Evolutionary conservation across 2,797 vertebrate species (phyloP), one percentile per base, ranked within the genome.

Genomic region (Argentina silus): DNA sequence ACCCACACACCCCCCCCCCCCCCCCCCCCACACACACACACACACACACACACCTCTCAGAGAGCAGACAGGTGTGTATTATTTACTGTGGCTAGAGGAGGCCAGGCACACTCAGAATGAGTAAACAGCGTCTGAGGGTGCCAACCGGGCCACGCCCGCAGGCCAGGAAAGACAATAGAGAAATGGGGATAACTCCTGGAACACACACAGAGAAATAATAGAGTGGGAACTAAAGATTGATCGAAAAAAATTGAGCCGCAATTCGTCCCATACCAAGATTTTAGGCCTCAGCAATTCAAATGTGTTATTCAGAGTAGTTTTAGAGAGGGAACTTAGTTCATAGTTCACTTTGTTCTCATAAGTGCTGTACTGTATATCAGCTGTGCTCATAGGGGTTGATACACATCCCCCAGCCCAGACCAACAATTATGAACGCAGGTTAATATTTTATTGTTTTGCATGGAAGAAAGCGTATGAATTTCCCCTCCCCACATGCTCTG

Each of bases 1-100:
- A 78, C 77, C 44, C n/a, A n/a, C 75, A 59, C 27, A 76, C 73
- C 70, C 77, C 66, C 67, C 60, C 15, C 19, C 19, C 77, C 15
- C n/a, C 19, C 68, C 47, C 56, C 15, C 10, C 10, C 17, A 9
- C 51, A 77, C 61, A 69, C 11, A 15, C 62, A 53, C 70, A 55
- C 53, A 73, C 67, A 53, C 66, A 76, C 74, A 60, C 43, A 62
- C 23, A 63, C 53, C 76, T 73, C 62, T 47, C 53, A 67, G 77
- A 63, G 14, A 60, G 45, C 66, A 74, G 63, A 80, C 47, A 78
- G 60, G 21, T 69, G 77, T 83, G 70, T 64, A 78, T 86, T 83
- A 86, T 90, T 87, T 80, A 83, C 83, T 70, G 17, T 67, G 80
- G 69, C 71, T 72, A 43, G 47, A 73, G 68, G 77, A 72, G 72